Percentiles rank a stretch among this genome's conserved stretches.
Conservation (phyloP, 2,113 vertebrate genomes). For the Laterallus jamaicensis region DNA sequence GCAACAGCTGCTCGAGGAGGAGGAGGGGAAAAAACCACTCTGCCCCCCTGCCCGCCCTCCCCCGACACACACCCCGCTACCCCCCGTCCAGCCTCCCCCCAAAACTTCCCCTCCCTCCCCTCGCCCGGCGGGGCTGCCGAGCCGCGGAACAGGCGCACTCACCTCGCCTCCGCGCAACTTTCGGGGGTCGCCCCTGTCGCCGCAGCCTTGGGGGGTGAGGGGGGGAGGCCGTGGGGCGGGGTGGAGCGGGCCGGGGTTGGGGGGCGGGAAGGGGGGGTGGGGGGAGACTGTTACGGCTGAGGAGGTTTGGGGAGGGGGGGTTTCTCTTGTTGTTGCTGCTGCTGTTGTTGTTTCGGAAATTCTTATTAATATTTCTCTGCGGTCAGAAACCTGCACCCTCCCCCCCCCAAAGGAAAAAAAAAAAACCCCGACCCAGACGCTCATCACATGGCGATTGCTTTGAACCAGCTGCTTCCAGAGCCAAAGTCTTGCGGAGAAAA, state of each 20-base stretch:
- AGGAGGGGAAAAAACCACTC: neutral
- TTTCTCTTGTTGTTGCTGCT: neutral
- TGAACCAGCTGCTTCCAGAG: conserved; percentile 13
- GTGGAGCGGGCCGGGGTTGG: neutral
- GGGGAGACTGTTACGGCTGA: neutral
- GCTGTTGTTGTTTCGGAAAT: neutral
- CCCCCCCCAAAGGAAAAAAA: neutral
- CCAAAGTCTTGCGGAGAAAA: neutral
- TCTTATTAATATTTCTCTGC: neutral
- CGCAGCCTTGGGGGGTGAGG: neutral
- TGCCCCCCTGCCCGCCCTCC: neutral
- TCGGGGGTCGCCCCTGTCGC: neutral
- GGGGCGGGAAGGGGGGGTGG: neutral
- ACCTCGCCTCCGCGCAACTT: neutral
- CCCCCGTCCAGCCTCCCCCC: neutral
- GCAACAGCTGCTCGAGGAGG: neutral
- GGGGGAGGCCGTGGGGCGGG: neutral
- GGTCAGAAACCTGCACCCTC: neutral
- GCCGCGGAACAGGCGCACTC: neutral
- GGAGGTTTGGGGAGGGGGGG: neutral
- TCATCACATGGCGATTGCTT: conserved; percentile 3
- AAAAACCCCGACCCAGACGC: neutral
- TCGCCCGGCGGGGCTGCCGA: neutral
- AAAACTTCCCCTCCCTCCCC: neutral
- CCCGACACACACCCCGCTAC: too few species aligned